Evolutionary conservation across 2,888 invertebrate genomes (phyloP), one percentile per base, ranked within the genome.

Genomic region (Drosophila recens): DNA sequence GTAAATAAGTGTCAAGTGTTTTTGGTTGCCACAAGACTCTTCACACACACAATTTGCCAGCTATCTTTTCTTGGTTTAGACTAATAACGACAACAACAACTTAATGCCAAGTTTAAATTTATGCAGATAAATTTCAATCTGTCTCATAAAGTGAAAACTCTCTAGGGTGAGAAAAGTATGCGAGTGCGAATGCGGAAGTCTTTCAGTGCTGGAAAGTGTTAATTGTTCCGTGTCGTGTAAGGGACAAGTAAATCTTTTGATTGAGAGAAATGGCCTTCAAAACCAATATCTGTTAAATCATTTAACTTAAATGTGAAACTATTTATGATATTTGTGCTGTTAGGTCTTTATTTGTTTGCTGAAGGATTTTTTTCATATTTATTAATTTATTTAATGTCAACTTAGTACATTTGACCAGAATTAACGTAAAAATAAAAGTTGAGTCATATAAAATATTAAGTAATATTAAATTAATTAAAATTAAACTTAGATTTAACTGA

Each of bases 1-100:
- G 66, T 56, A 67, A 74, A 70, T 63, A 77, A 78, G 57, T 70
- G 70, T 77, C 77, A 72, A 76, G 77, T 56, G 38, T 8, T 38
- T n/a, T 58, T 17, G 17, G 57, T 45, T 71, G 49, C 61, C 61
- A 53, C 61, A 53, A 46, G 43, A 52, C 43, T 51, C 64, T 63
- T 46, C 36, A 36, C 66, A 53, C 40, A 53, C 61, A 53, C 61
- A 45, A 51, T 49, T 67, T 38, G 13, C 54, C 38, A 59, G 13
- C 59, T 33, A 49, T 30, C 17, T 30, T 27, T 34, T 34, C 27
- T 27, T 17, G 4, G 13, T 11, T 34, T 46, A 6, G 5, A 8
- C 36, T 23, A 3, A 3, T 36, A 11, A 34, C 30, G 30, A 27
- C 30, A 56, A 45, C 43, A 34, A 45, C 43, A 45, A 23, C 43